Evolutionary conservation across 2,113 vertebrate species (phyloP).

Genomic region (Esox niger): DNA sequence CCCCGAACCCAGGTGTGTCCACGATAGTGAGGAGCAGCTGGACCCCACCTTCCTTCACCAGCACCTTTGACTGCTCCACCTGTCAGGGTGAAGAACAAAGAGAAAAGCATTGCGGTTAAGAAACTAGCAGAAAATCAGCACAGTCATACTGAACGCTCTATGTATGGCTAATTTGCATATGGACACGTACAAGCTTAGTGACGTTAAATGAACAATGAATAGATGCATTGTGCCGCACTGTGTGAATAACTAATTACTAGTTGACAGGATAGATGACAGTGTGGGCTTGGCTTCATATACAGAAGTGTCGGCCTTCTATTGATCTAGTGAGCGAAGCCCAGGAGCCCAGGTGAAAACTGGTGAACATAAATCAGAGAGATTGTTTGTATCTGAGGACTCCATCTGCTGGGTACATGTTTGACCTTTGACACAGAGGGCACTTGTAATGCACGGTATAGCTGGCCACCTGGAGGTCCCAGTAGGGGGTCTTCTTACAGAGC

Average conservation of each 20-base stretch:
- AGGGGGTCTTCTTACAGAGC: neutral
- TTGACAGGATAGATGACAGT: no score
- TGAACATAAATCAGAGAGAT: no score
- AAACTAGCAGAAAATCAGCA: no score
- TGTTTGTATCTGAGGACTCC: neutral
- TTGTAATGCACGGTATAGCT: neutral
- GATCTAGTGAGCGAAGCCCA: no score
- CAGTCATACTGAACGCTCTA: no score
- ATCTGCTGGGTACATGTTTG: neutral
- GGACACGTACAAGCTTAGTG: no score
- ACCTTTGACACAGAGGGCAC: neutral
- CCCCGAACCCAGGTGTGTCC: constrained; percentile 94
- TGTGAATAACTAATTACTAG: no score
- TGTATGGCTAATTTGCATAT: no score
- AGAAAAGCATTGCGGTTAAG: neutral
- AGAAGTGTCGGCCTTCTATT: no score
- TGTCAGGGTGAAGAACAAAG: constrained; percentile 50
- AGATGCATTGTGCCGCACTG: no score
- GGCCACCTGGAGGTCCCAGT: neutral
- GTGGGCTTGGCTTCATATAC: no score
- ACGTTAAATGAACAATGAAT: no score
- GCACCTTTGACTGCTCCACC: constrained; percentile 94
- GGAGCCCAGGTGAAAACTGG: neutral
- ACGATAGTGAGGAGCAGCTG: constrained; percentile 94
- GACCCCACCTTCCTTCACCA: constrained; percentile 94